These are phyloP conservation scores for Daptonema setosum DNA, from an alignment of 2,888 invertebrate genomes.

Conservation along the genomic window DNA sequence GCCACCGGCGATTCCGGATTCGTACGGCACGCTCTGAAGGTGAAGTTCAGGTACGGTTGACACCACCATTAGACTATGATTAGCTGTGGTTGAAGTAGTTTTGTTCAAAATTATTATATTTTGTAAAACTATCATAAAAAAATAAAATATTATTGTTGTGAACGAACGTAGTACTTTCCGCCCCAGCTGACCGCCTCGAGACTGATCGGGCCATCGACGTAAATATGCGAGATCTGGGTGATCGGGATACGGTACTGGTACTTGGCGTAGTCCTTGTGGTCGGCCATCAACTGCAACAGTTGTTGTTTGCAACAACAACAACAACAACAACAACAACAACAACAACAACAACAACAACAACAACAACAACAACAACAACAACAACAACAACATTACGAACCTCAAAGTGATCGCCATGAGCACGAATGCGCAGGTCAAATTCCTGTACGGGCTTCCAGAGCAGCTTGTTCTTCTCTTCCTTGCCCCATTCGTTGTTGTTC, in stretches of 20 bases:
- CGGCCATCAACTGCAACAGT: conserved; percentile 12
- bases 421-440: conserved; percentile 22
- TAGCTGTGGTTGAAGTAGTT: too few relatives aligned
- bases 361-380: too few relatives aligned
- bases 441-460: conserved; percentile 16
- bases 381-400: too few relatives aligned
- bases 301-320: too few relatives aligned
- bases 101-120: too few relatives aligned
- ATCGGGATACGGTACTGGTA: conserved; percentile 20
- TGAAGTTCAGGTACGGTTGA: too few relatives aligned
- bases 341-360: too few relatives aligned
- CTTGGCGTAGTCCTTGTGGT: conserved; percentile 18
- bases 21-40: background rate
- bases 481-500: conserved; percentile 19
- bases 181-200: conserved; percentile 20
- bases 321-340: too few relatives aligned
- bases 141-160: too few relatives aligned
- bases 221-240: conserved; percentile 3
- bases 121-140: too few relatives aligned
- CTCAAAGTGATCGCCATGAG: conserved; percentile 19
- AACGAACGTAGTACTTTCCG: conserved; percentile 16
- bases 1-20: conserved; percentile 1
- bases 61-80: too few relatives aligned
- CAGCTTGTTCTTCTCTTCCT: conserved; percentile 19
- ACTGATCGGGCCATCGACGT: conserved; percentile 14